Evolutionary conservation across 2,888 invertebrate species (phyloP).

Genomic region (Drosophila subsilvestris): DNA sequence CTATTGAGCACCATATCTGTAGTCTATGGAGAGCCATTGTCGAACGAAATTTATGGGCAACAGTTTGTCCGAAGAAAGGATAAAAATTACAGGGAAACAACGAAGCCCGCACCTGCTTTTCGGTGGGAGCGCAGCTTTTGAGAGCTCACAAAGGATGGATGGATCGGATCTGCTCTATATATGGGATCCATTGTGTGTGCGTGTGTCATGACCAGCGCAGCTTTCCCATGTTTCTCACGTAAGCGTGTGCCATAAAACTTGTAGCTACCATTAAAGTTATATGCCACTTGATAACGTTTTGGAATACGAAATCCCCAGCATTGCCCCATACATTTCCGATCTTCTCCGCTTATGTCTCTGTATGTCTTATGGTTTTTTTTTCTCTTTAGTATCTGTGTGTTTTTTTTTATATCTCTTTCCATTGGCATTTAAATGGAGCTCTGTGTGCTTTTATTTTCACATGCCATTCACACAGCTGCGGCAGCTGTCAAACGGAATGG

Average conservation of each 20-base stretch:
- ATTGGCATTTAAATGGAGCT: slow-evolving; percentile 50
- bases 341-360: slow-evolving; percentile 8
- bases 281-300: slow-evolving; percentile 46
- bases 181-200: slow-evolving; percentile 5
- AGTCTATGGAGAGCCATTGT: slow-evolving; percentile 26
- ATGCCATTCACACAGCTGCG: slow-evolving; percentile 42
- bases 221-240: slow-evolving; percentile 65
- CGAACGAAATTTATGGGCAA: slow-evolving; percentile 19
- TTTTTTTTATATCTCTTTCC: slow-evolving; percentile 8
- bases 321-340: slow-evolving; percentile 35
- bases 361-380: slow-evolving; percentile 11
- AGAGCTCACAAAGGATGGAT: slow-evolving; percentile 19
- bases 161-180: slow-evolving; percentile 26
- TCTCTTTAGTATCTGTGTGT: background rate
- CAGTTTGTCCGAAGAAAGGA: background rate
- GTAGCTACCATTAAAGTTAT: slow-evolving; percentile 70
- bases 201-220: background rate
- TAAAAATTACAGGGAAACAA: slow-evolving; percentile 91
- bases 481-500: slow-evolving; percentile 48
- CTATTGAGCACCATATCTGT: slow-evolving; percentile 4
- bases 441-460: slow-evolving; percentile 39
- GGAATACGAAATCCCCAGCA: slow-evolving; percentile 62
- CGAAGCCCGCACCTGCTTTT: slow-evolving; percentile 91
- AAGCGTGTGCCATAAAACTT: slow-evolving; percentile 67
- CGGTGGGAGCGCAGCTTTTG: slow-evolving; percentile 90